These are phyloP conservation scores for Akabosia matsudoensis DNA, from an alignment of 1,140 invertebrate genomes.

Conservation along the genomic window DNA sequence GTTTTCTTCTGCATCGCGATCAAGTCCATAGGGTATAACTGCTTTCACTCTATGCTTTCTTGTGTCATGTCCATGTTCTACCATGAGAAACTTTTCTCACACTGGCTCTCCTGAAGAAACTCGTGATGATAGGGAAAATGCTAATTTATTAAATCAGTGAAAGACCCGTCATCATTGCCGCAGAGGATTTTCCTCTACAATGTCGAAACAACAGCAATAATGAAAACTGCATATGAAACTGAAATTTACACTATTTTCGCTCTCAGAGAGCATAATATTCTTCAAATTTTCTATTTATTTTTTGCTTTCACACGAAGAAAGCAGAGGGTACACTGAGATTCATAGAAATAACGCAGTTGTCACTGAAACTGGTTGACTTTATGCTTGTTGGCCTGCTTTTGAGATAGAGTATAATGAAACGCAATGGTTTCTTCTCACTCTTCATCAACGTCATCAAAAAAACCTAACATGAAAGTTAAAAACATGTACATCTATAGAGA, in stretches of 20 bases:
- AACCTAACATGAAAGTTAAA: neutral
- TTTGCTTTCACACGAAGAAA: too few species aligned
- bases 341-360: too few species aligned
- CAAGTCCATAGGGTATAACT: neutral
- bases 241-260: too few species aligned
- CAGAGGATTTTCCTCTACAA: too few species aligned
- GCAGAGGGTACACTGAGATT: neutral
- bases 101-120: neutral
- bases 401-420: slow-evolving; percentile 20
- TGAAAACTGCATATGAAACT: too few species aligned
- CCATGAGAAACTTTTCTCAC: too few species aligned
- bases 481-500: too few species aligned
- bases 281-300: too few species aligned
- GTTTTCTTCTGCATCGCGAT: neutral
- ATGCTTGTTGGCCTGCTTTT: neutral
- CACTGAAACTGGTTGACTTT: neutral
- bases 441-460: neutral
- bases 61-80: too few species aligned
- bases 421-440: slow-evolving; percentile 18
- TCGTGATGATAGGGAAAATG: slow-evolving; percentile 6
- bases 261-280: too few species aligned
- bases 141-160: slow-evolving; percentile 22
- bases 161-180: slow-evolving; percentile 27
- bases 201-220: too few species aligned
- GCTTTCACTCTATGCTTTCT: too few species aligned